Percentiles rank a stretch among this genome's conserved stretches.
These are phyloP conservation scores for Rhagoletis pomonella DNA, from an alignment of 1,140 invertebrate species.

Conservation along the genomic window DNA sequence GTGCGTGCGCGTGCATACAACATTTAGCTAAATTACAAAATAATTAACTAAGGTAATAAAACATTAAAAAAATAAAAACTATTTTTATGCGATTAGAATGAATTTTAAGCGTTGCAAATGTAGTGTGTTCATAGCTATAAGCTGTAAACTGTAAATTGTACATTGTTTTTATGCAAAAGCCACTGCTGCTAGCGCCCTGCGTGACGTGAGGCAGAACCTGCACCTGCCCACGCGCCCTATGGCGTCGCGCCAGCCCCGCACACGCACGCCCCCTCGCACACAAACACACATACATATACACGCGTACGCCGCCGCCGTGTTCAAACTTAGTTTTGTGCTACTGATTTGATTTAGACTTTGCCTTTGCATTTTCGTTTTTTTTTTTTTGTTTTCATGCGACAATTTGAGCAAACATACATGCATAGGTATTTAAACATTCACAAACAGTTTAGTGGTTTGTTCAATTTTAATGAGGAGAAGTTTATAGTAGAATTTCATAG, in stretches of 20 bases:
- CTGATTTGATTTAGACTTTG: not conserved
- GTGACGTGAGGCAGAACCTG: not conserved
- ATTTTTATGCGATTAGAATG: slow-evolving; percentile 44
- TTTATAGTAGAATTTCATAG: not conserved
- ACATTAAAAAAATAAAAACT: not conserved
- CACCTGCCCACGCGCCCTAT: not conserved
- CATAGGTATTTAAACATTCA: no score
- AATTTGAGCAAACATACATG: not conserved
- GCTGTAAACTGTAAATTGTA: slow-evolving; percentile 52
- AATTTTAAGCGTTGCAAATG: slow-evolving; percentile 49
- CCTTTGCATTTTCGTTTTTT: not conserved
- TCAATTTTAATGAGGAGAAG: no score
- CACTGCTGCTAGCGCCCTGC: no score
- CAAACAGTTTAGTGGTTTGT: no score
- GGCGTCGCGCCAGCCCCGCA: not conserved
- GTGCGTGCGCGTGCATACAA: slow-evolving; percentile 5
- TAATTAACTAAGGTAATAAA: slow-evolving; percentile 12
- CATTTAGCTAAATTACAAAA: slow-evolving; percentile 49
- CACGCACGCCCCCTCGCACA: not conserved
- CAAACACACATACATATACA: not conserved
- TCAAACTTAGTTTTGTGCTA: slow-evolving; percentile 25
- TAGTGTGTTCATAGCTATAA: slow-evolving; percentile 49
- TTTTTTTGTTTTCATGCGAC: not conserved
- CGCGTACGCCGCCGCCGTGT: slow-evolving; percentile 34
- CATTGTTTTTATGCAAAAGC: slow-evolving; percentile 21